These are phyloP conservation scores for Caenorhabditis becei DNA, from an alignment of 2,888 invertebrate species.

Conservation along the genomic window DNA sequence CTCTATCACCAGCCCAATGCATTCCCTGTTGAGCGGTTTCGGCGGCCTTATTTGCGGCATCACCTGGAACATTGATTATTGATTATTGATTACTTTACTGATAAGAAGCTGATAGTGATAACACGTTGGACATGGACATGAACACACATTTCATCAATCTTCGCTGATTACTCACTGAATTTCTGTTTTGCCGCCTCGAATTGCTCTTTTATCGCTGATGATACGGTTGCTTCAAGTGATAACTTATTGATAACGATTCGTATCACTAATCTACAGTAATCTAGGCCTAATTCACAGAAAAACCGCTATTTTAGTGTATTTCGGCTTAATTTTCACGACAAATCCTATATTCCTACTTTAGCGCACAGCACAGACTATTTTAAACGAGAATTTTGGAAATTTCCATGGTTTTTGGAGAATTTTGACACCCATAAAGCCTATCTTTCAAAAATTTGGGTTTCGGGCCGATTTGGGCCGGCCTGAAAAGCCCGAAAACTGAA, in stretches of 20 bases:
- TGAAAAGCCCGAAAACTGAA: background rate
- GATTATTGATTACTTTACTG: background rate
- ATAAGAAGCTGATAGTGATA: background rate
- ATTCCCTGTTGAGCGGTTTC: slow-evolving; percentile 42
- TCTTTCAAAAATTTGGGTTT: background rate
- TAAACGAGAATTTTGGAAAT: too few relatives aligned
- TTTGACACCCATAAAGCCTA: too few relatives aligned
- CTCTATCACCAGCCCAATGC: slow-evolving; percentile 45
- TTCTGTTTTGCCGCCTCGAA: slow-evolving; percentile 44
- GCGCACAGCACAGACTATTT: too few relatives aligned
- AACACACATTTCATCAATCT: too few relatives aligned
- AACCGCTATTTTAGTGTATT: too few relatives aligned
- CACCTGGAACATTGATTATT: slow-evolving; percentile 39
- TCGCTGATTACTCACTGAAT: slow-evolving; percentile 55
- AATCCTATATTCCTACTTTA: too few relatives aligned
- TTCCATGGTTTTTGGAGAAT: too few relatives aligned
- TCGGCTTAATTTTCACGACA: too few relatives aligned
- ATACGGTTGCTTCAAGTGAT: slow-evolving; percentile 50
- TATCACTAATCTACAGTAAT: too few relatives aligned
- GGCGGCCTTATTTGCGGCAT: slow-evolving; percentile 44
- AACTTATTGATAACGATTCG: too few relatives aligned
- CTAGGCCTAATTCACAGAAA: too few relatives aligned
- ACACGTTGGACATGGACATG: slow-evolving; percentile 33
- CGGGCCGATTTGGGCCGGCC: background rate
- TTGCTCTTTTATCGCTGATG: slow-evolving; percentile 46